These are phyloP conservation scores for Drosophila carrolli DNA, from an alignment of 1,140 invertebrate species.

Conservation along the genomic window DNA sequence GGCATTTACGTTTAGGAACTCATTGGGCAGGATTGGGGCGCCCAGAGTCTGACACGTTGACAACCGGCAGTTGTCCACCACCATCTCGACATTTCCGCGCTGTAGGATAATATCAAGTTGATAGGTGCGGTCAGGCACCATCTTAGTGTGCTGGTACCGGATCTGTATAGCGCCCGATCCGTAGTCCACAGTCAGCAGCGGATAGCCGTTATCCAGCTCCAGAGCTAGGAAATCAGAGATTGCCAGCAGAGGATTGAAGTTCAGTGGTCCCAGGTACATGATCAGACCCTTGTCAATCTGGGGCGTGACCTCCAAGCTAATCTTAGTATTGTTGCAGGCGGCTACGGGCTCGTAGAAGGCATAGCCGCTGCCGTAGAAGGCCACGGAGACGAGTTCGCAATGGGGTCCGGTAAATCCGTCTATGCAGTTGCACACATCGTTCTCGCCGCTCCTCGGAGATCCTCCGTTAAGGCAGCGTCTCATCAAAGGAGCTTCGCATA, in stretches of 20 bases:
- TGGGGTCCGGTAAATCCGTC: constrained; percentile 93
- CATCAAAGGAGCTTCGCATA: constrained; percentile 86
- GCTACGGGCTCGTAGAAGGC: constrained; percentile 94
- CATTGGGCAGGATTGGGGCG: constrained; percentile 89
- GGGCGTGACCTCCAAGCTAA: constrained; percentile 92
- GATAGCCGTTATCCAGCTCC: constrained; percentile 93
- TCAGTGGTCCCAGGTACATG: constrained; percentile 96
- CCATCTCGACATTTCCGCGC: constrained; percentile 90
- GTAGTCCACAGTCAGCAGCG: constrained; percentile 94
- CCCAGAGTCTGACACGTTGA: constrained; percentile 90
- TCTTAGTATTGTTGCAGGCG: constrained; percentile 90
- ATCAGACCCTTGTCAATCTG: constrained; percentile 91
- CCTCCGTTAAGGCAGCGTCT: constrained; percentile 90
- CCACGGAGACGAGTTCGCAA: constrained; percentile 94
- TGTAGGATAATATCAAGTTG: constrained; percentile 92
- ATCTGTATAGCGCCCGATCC: constrained; percentile 92
- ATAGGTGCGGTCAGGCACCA: constrained; percentile 92
- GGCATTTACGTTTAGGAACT: constrained; percentile 94
- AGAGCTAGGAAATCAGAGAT: constrained; percentile 95
- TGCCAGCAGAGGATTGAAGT: constrained; percentile 86
- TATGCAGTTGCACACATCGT: constrained; percentile 88
- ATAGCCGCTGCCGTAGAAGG: constrained; percentile 94
- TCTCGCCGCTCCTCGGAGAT: constrained; percentile 85
- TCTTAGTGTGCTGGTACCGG: constrained; percentile 89
- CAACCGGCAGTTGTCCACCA: constrained; percentile 90